phyloP scores from a whole-genome alignment of 2,888 invertebrate species.

The Scaptomyza caliginosa region DNA sequence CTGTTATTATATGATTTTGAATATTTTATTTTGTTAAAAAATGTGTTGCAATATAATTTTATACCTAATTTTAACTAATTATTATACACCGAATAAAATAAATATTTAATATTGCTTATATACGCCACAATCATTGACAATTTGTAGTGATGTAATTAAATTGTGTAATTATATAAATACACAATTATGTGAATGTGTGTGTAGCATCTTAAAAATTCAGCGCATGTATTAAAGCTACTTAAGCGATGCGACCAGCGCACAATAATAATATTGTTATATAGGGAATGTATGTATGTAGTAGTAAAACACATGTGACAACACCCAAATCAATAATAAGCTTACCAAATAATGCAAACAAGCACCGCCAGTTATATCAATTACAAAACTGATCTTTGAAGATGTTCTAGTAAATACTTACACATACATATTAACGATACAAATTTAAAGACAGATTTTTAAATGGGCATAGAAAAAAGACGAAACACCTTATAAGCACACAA shows the following conservation, averaged over 20 bases:
- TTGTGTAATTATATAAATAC: constrained; percentile 41
- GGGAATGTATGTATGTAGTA: constrained; percentile 31
- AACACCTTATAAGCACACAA: constrained; percentile 61
- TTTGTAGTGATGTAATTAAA: constrained; percentile 55
- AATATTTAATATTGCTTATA: constrained; percentile 46
- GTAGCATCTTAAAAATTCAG: constrained; percentile 19
- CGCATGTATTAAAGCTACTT: constrained; percentile 50
- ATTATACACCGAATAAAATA: constrained; percentile 50
- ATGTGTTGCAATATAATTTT: constrained; percentile 68
- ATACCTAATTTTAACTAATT: constrained; percentile 61
- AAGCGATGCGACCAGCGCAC: constrained; percentile 46
- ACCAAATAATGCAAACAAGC: constrained; percentile 52
- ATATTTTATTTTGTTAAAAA: constrained; percentile 35
- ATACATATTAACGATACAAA: constrained; percentile 11
- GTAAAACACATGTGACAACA: constrained; percentile 18
- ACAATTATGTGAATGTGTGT: constrained; percentile 29
- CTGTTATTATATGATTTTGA: constrained; percentile 69
- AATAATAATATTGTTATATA: constrained; percentile 50
- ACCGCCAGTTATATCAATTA: constrained; percentile 76
- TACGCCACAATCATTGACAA: constrained; percentile 57
- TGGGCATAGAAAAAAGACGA: constrained; percentile 16
- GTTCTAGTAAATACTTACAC: constrained; percentile 40
- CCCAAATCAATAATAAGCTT: constrained; percentile 46
- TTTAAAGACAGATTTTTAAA: constrained; percentile 31
- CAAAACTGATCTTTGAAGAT: constrained; percentile 28